Evolutionary conservation across 2,113 vertebrate genomes (phyloP), one percentile per base, ranked within the genome.

Genomic region (Acrocephalus kingi): DNA sequence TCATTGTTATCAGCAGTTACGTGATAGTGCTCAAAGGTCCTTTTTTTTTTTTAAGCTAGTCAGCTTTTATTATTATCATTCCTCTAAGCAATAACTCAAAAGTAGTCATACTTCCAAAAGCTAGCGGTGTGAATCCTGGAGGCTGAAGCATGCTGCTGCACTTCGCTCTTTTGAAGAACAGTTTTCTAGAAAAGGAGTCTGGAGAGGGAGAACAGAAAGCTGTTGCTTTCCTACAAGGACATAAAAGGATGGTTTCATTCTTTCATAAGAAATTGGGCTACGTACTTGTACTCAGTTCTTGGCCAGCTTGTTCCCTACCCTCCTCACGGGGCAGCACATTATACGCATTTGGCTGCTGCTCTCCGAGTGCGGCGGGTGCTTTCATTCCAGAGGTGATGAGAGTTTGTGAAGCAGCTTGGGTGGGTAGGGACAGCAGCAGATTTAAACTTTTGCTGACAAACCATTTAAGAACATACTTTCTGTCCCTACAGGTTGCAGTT

Each of bases 361-460:
- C 48, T 45, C n/a, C 2, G 8, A 30, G 49, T 28, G 81, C 66
- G 1, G 5, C 15, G 13, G 63, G 35, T 15, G 83, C 59, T 90
- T 93, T 80, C 55, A 12, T 63, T 81, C 75, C 84, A 69, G 63
- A 2, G 28, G 59, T 6, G 1, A 63, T 10, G 54, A 0, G 10
- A 78, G 56, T 24, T 78, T 84, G 55, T 3, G 15, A 85, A 90
- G 87, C 19, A 68, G n/a, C 52, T 72, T 1, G 56, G 73, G 66
- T 13, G 59, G 54, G 52, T 1, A 22, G 35, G 52, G 35, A 83
- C 41, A 35, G 90, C 11, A 82, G 69, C 39, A 0, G 21, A 49
- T 55, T 80, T 71, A 54, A 94, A 64, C 80, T 81, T 74, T 33
- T 89, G 73, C 89, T 94, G 69, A 95, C 67, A 62, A 89, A 75